Base-by-base conservation (phyloP, 2,113 vertebrate species). In the Porphyrio hochstetteri region DNA sequence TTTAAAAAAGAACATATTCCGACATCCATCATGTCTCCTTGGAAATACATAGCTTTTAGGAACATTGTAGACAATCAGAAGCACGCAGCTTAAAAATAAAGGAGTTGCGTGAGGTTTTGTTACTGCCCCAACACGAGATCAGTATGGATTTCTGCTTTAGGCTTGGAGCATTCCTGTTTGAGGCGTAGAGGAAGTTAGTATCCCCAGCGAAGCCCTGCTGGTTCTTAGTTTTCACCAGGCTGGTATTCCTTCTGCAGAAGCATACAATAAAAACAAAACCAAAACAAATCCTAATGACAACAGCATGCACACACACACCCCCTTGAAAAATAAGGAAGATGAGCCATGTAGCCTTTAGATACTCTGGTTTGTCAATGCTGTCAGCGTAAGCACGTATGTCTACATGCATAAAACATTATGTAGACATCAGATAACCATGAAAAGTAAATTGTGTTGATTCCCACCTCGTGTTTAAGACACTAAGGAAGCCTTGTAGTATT, bases 401-500 rank as follows among this genome's bases (percentile, higher is more conserved):
- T 64, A 50, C 21, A 46, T 17, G 8, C 28, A 6, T 29, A 50
- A 28, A 38, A 11, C 35, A 70, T 70, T 36, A 9, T 8, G 18
- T 6, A 63, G 56, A 36, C 9, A 33, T 16, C 63, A 36, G 42
- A 14, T 3, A 48, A 28, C 42, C 8, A 7, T 17, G 38, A 16
- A 71, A 29, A 40, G 25, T 29, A 23, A 69, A 57, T 13, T 36
- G 36, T 36, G 36, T 13, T 52, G 44, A 1, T 15, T 77, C 35
- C 59, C 42, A 27, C 46, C 35, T 71, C 31, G 28, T 52, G 19
- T 29, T 21, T 16, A 3, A 28, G 23, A 13, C 1, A 1, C 71
- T 50, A 7, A 68, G 18, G n/a, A 44, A 44, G 38, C 9, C 7
- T 46, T 4, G 17, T 5, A 4, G 0, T 11, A 27, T 28, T 88